Evolutionary conservation across 2,797 vertebrate species (phyloP).

Genomic region (Chiroxiphia lanceolata): DNA sequence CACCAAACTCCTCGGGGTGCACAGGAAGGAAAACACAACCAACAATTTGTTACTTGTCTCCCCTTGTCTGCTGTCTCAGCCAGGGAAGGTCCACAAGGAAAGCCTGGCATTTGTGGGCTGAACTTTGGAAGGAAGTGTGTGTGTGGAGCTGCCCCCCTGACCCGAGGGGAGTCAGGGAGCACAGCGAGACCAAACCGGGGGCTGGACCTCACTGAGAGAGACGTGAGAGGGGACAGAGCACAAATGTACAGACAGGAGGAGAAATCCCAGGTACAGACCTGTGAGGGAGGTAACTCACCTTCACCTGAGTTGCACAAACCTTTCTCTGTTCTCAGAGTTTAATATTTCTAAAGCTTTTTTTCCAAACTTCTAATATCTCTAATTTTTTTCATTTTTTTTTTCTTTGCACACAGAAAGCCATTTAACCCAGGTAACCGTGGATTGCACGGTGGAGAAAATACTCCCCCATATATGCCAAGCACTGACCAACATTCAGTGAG

Average conservation of each 20-base stretch:
- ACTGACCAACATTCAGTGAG: not conserved
- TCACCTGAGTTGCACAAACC: not conserved
- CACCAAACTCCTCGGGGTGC: not conserved
- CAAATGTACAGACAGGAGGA: not conserved
- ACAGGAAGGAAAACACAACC: not conserved
- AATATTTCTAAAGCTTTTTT: not conserved
- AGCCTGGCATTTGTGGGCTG: not conserved
- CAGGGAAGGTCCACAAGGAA: not conserved
- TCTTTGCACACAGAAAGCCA: not conserved
- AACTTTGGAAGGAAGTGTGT: not conserved
- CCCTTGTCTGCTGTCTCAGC: not conserved
- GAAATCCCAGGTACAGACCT: not conserved
- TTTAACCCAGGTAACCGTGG: not conserved
- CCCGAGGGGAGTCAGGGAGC: not conserved
- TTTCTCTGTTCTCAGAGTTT: not conserved
- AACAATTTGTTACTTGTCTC: not conserved
- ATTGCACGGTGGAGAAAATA: not conserved
- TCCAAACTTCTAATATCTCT: not conserved
- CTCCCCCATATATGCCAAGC: not conserved
- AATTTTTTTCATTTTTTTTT: not conserved
- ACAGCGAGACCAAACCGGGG: not conserved
- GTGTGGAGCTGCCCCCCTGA: not conserved
- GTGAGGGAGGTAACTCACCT: not conserved
- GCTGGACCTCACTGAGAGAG: not conserved
- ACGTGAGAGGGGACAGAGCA: accelerated